Base-by-base conservation (phyloP, 1,140 invertebrate genomes). In the Vanessa tameamea region DNA sequence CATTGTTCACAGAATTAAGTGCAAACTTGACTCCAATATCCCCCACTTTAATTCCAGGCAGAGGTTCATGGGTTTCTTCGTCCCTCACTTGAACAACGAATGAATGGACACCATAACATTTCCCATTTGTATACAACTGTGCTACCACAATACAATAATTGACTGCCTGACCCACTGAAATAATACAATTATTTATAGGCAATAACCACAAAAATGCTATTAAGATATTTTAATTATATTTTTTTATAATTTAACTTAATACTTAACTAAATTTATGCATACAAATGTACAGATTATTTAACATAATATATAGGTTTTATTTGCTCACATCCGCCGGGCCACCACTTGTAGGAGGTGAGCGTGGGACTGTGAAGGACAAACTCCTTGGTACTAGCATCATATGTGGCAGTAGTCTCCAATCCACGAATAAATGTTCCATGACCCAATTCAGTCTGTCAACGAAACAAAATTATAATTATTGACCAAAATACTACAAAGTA, bases 1-100 rank as follows among this genome's bases (percentile, higher is more conserved):
- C 98, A 93, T 99, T 99, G 85, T 99, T 98, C 6, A 96, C 96
- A 0, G 94, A 93, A 85, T 97, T 97, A 93, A 98, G 96, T n/a
- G 97, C 98, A 72, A 99, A 93, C 88, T 99, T 99, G 14, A 96
- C 95, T 1, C 98, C 98, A 79, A 99, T 98, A 90, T 99, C 98
- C 12, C 98, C 98, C 63, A 99, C 95, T 86, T 96, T 96, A 50
- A 99, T 96, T 26, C 98, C 98, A 68, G 95, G 95, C 76, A 99
- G 77, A 0, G 98, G 97, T 84, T 95, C 90, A 84, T 99, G 97
- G 0, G 97, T 97, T 51, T 98, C 95, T 81, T 97, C 95, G 83
- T 98, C 96, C 80, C 98, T 93, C 9, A 99, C 88, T 91, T 98
- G 98, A 7, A 99, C 97, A 75, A 99, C 95, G 83, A 99, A 99